Evolutionary conservation across 2,113 vertebrate genomes (phyloP), one percentile per base, ranked within the genome.

Genomic region (Sardina pilchardus): DNA sequence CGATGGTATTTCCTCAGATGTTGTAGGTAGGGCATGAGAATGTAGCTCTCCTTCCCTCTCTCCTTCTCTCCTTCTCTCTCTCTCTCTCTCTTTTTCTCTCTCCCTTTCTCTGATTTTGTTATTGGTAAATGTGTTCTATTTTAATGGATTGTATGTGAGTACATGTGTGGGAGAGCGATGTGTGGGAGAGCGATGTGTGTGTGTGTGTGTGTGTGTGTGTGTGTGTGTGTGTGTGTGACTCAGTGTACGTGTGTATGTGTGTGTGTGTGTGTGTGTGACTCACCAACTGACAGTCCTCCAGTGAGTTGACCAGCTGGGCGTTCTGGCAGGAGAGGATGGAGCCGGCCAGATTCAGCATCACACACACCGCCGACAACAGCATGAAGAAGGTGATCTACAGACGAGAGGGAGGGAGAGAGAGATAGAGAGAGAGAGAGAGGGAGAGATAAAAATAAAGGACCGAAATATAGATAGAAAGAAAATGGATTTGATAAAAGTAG

Each of bases 271-370:
- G 83, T 53, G 63, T 7, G 43, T 88, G 86, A 96, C 98, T 98
- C 94, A 99, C 98, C 98, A 99, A 88, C 92, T 99, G 97, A 95
- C 98, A 99, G 92, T 97, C 96, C 94, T 98, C 96, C 89, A 99
- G 94, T 26, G 98, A 97, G 91, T 93, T 97, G 89, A 99, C 98
- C 81, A 99, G 95, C 94, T 99, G 97, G 92, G 98, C 97, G 0
- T 99, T 99, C 94, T 99, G 98, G 92, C 98, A 99, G 91, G 98
- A 99, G 44, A 99, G 97, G 88, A 99, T 99, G 86, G 98, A 99
- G 36, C 98, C 98, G 0, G 98, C 98, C 94, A 99, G 93, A 93
- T 99, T 99, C 90, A 99, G 95, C 97, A 99, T 99, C 88, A 99
- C 98, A 2, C 98, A 99, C 91, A 99, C 98, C 0, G 98, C 98